phyloP scores from a whole-genome alignment of 2,113 vertebrate genomes.

The Seriola aureovittata region DNA sequence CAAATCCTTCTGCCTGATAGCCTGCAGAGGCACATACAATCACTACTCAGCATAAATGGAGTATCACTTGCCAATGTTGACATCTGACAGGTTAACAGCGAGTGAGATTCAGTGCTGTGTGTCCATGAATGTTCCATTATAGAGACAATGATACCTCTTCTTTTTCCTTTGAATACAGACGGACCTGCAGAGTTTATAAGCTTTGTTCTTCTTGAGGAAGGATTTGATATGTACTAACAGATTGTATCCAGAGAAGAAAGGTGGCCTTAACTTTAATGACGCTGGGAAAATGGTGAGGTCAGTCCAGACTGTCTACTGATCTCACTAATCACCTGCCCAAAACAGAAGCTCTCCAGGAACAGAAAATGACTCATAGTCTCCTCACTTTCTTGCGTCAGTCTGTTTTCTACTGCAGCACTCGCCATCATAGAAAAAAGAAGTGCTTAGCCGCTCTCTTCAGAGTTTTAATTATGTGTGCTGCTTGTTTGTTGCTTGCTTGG shows the following conservation, averaged over 20 bases:
- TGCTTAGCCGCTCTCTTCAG: background rate
- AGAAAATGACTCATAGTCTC: conserved; percentile 41
- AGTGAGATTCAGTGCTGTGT: conserved; percentile 25
- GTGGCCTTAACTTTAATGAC: conserved; percentile 27
- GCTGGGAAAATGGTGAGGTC: conserved; percentile 32
- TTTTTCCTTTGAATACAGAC: conserved; percentile 18
- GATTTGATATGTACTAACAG: conserved; percentile 27
- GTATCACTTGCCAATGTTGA: conserved; percentile 30
- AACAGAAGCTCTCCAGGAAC: conserved; percentile 31
- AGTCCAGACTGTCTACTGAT: conserved; percentile 30
- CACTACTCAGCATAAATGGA: conserved; percentile 43
- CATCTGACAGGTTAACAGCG: conserved; percentile 33
- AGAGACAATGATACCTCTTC: conserved; percentile 23
- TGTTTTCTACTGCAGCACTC: conserved; percentile 1
- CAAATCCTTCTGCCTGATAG: conserved; percentile 26
- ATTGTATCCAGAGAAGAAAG: conserved; percentile 28
- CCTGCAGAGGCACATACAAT: conserved; percentile 11
- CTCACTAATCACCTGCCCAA: conserved; percentile 35
- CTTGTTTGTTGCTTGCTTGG: conserved; percentile 1
- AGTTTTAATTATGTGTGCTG: conserved; percentile 38
- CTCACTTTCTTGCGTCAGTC: conserved; percentile 1
- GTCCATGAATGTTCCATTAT: conserved; percentile 53
- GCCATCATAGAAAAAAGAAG: background rate
- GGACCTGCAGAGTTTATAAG: conserved; percentile 35
- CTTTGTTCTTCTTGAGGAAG: conserved; percentile 39